Percentiles rank a stretch among this genome's conserved stretches.
Conservation (phyloP, 2,797 vertebrate genomes). For the Parotocinclus haroldoi region DNA sequence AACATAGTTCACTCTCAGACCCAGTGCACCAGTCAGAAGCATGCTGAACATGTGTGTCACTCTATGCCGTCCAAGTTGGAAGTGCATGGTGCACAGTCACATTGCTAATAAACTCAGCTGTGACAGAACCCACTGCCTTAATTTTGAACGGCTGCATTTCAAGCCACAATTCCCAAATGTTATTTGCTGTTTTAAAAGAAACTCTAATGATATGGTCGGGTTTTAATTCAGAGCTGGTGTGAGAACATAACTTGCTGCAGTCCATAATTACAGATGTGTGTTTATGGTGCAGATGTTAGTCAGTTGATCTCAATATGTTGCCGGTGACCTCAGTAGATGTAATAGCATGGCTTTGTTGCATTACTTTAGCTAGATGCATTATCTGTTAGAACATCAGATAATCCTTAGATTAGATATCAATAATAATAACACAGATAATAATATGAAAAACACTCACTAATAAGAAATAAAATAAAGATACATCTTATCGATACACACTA, state of each 20-base stretch:
- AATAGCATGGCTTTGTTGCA: conserved; percentile 23
- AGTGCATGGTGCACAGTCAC: conserved; percentile 36
- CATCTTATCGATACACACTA: too few species aligned
- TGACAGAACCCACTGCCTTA: conserved; percentile 40
- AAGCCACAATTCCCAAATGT: conserved; percentile 57
- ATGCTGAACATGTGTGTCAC: conserved; percentile 54
- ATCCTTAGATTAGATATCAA: too few species aligned
- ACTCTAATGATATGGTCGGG: conserved; percentile 49
- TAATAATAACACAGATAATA: too few species aligned
- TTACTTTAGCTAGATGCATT: conserved; percentile 32
- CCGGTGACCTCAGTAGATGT: conserved; percentile 49
- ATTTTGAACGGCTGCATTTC: conserved; percentile 49
- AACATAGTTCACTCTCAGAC: conserved; percentile 38
- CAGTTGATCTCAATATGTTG: conserved; percentile 24
- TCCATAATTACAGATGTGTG: conserved; percentile 62
- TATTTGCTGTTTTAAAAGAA: conserved; percentile 52
- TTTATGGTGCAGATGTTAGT: conserved; percentile 65
- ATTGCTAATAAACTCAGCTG: conserved; percentile 49
- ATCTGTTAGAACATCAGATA: conserved; percentile 16
- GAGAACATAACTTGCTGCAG: conserved; percentile 62
- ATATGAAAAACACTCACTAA: too few species aligned
- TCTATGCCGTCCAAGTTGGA: conserved; percentile 42
- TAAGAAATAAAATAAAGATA: too few species aligned
- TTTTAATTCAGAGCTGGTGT: conserved; percentile 56
- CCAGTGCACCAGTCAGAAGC: conserved; percentile 52